phyloP scores from a whole-genome alignment of 1,140 invertebrate genomes.

The Lasaia peninsularis region DNA sequence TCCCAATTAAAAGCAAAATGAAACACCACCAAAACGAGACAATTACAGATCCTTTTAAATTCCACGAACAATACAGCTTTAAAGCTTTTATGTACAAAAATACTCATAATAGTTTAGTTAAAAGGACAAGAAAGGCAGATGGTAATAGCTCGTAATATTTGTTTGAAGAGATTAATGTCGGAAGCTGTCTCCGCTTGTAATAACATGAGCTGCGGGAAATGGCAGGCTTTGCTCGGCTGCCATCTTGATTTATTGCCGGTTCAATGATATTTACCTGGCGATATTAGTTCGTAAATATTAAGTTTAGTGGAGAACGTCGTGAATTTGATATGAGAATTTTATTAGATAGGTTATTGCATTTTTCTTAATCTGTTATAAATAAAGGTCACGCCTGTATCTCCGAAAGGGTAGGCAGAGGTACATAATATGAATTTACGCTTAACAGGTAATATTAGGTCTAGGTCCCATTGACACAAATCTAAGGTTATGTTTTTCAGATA shows the following conservation, averaged over 20 bases:
- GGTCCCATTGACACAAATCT: no score
- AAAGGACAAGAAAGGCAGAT: constrained; percentile 17
- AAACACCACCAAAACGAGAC: neutral
- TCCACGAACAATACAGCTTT: neutral
- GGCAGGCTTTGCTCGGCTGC: constrained; percentile 15
- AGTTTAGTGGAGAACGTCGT: neutral
- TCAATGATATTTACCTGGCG: constrained; percentile 9
- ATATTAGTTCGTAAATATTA: constrained; percentile 13
- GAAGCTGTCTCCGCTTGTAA: constrained; percentile 27
- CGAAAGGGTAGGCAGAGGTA: no score
- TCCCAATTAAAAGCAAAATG: neutral
- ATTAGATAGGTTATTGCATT: no score
- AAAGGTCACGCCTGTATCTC: no score
- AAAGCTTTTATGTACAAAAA: constrained; percentile 5
- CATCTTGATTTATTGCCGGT: constrained; percentile 19
- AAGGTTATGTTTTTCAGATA: no score
- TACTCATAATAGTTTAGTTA: constrained; percentile 8
- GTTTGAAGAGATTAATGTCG: constrained; percentile 43
- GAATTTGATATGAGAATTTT: neutral
- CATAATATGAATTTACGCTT: no score
- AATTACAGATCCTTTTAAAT: neutral
- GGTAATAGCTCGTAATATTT: constrained; percentile 38
- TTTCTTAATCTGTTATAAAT: no score
- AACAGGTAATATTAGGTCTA: no score
- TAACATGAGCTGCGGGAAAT: constrained; percentile 25